phyloP scores from a whole-genome alignment of 2,888 invertebrate species.

The Patella depressa region DNA sequence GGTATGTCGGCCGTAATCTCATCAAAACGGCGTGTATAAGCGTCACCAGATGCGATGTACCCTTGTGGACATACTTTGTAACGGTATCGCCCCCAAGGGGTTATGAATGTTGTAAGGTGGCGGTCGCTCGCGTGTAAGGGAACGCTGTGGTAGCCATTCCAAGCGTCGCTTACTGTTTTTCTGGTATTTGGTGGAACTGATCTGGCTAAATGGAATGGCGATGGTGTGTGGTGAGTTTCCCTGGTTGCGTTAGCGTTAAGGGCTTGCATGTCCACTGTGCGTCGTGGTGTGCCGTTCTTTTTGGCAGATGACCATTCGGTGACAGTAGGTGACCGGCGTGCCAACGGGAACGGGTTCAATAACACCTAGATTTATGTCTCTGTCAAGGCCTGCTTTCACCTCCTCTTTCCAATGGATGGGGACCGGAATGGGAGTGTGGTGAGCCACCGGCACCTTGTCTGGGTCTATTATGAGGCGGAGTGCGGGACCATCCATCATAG shows the following conservation, averaged over 20 bases:
- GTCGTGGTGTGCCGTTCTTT: constrained; percentile 43
- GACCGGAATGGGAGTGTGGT: constrained; percentile 32
- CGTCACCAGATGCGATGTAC: constrained; percentile 37
- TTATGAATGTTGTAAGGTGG: constrained; percentile 39
- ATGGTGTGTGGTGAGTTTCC: constrained; percentile 35
- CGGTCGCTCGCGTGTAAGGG: constrained; percentile 36
- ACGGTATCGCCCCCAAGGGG: constrained; percentile 43
- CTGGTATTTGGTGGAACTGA: constrained; percentile 35
- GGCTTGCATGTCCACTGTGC: constrained; percentile 39
- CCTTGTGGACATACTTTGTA: constrained; percentile 19
- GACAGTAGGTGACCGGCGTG: constrained; percentile 48
- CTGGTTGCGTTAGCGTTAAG: constrained; percentile 28
- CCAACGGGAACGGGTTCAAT: constrained; percentile 45
- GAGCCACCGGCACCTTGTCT: constrained; percentile 21
- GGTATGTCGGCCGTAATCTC: constrained; percentile 49
- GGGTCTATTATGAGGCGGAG: constrained; percentile 27
- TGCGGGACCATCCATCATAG: constrained; percentile 16
- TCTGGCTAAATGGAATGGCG: constrained; percentile 33
- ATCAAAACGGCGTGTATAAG: constrained; percentile 45
- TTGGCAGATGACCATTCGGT: constrained; percentile 39
- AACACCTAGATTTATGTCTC: constrained; percentile 35
- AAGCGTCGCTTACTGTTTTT: constrained; percentile 38
- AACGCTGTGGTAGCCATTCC: constrained; percentile 34
- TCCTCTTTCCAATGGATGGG: constrained; percentile 34
- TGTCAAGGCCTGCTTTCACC: constrained; percentile 32